Conservation (phyloP, 2,888 invertebrate species). For the Fissipunctia ypsillon region DNA sequence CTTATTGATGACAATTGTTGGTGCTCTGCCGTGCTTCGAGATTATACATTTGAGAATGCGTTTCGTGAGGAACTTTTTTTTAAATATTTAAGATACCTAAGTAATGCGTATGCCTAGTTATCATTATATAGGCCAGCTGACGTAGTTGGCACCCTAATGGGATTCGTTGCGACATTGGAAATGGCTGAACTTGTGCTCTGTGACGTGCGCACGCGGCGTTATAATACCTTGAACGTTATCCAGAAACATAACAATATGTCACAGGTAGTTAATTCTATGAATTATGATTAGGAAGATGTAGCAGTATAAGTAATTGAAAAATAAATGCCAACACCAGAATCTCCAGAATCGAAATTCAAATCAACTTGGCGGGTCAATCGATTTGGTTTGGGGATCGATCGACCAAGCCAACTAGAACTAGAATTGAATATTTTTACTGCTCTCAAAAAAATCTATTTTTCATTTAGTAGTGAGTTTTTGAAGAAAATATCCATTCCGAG, state of each 20-base stretch:
- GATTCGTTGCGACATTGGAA: slow-evolving; percentile 44
- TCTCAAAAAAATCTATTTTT: neutral
- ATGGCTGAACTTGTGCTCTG: slow-evolving; percentile 26
- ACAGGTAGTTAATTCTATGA: neutral
- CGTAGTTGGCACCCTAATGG: slow-evolving; percentile 68
- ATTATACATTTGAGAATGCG: neutral
- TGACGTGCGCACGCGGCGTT: slow-evolving; percentile 20
- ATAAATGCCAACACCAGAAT: neutral
- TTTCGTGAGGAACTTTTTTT: neutral
- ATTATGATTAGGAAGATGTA: neutral
- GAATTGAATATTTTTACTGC: neutral
- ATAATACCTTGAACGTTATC: slow-evolving; percentile 32
- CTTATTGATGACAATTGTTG: neutral
- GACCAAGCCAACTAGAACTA: neutral
- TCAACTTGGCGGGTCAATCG: no score
- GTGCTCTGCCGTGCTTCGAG: neutral
- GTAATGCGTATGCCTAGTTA: neutral
- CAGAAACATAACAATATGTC: slow-evolving; percentile 12
- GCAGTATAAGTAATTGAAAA: neutral
- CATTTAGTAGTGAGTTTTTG: neutral
- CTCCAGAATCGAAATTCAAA: no score
- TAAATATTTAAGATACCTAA: neutral
- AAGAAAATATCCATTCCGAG: neutral
- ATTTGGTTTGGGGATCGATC: neutral
- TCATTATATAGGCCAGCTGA: slow-evolving; percentile 33